Base-by-base conservation (phyloP, 2,888 invertebrate genomes). In the Nycteola revayana region DNA sequence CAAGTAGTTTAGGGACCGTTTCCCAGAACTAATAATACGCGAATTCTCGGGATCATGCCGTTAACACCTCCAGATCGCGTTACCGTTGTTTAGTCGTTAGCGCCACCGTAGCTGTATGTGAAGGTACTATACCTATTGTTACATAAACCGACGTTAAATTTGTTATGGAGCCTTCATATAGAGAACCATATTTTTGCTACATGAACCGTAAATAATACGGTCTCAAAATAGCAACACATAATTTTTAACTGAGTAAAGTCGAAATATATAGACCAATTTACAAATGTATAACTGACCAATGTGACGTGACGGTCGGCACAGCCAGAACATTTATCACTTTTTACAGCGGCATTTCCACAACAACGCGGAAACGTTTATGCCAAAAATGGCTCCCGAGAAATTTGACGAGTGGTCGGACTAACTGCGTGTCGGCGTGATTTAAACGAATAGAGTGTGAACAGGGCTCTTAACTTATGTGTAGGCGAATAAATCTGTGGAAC, bases 21-120 rank as follows among this genome's bases (percentile, higher is more conserved):
- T 69, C 66, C 57, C 60, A 49, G 66, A 66, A 73, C 60, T 56
- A 66, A 62, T 67, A 66, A 64, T 65, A 64, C 59, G 54, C 52
- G 32, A 55, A 58, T 65, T 67, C 73, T 49, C 17, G 43, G 66
- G 58, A 67, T 50, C 44, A 33, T 35, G 47, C 51, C 34, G 47
- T 71, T 68, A 62, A 65, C 69, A 72, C 66, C 64, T 66, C 58
- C 43, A 37, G 63, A 65, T 71, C 69, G 57, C 47, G 52, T 73
- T 70, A 62, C 68, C 36, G 42, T 30, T 44, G 45, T 50, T 48
- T 47, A 42, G 50, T 64, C 60, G 66, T 72, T 68, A 67, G 58
- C 54, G 55, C 36, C 47, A 45, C 47, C 44, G 49, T 58, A 50
- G 32, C 23, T 31, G 37, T 25, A 42, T 34, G 27, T 27, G 38